Evolutionary conservation across 1,140 invertebrate species (phyloP), one percentile per base, ranked within the genome.

Genomic region (Aphidius ervi): DNA sequence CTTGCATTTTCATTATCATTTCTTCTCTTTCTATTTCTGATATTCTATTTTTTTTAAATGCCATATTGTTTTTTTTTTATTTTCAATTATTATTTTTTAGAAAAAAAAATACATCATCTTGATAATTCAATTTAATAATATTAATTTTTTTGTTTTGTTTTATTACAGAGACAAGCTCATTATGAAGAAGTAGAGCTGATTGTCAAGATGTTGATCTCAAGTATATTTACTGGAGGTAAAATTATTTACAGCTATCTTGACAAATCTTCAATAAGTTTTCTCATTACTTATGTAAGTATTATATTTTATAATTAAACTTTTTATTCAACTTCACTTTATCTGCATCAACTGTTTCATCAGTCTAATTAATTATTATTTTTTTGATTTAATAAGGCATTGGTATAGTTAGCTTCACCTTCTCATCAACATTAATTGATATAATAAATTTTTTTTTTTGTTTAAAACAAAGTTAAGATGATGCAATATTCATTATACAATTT

Each of bases 1-100:
- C 37, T 37, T 70, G 59, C 9, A 64, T 63, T 5, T 55, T 59
- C 1, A 71, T 3, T 5, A 52, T 37, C n/a, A n/a, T 42, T 5
- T 65, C 58, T 5, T 70, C 59, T 23, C 63, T 63, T 2, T 65
- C 49, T 6, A 59, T 23, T n/a, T 40, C 46, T 46, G 49, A 59
- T 4, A 43, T 20, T 4, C 10, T 37, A 10, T 31, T 46, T 39
- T 7, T 6, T 9, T 41, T n/a, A 16, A 47, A 20, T 37, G 46
- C 52, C 31, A 55, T 1, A 42, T 46, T 57, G 8, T 45, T 46
- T 46, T 10, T 46, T 47, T 0, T n/a, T 31, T 16, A 3, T 16
- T 23, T 23, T 9, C 0, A 49, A 16, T 47, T 20, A 47, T 47
- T 8, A 10, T n/a, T 16, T 16, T 47, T 47, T 8, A 47, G 2